A percentile compares a stretch with the other conserved stretches of the same genome.
Evolutionary conservation across 2,113 vertebrate genomes (phyloP).

Genomic region (Peromyscus maniculatus): DNA sequence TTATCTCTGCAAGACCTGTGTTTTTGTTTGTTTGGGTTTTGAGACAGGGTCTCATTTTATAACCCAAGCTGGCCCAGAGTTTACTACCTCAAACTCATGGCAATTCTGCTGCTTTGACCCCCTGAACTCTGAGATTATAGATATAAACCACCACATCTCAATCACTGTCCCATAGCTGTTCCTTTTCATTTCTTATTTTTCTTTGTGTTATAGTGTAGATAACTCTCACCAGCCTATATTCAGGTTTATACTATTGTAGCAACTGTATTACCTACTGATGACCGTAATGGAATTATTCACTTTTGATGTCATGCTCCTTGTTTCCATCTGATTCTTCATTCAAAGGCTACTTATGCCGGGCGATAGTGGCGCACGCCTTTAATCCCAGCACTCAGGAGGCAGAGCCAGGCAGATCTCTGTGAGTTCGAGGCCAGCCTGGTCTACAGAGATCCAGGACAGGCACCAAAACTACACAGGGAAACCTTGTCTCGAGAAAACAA

Average conservation of each 20-base stretch:
- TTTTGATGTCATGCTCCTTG: neutral
- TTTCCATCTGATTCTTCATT: neutral
- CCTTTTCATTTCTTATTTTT: neutral
- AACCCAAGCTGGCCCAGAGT: neutral
- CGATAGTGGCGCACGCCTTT: too few relatives aligned
- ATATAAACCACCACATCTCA: neutral
- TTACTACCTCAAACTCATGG: neutral
- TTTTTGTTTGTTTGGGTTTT: neutral
- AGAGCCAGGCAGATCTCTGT: too few relatives aligned
- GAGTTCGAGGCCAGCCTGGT: too few relatives aligned
- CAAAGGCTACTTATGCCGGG: too few relatives aligned
- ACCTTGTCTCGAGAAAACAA: too few relatives aligned
- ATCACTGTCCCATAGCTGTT: neutral
- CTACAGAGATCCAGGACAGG: too few relatives aligned
- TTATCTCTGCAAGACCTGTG: neutral
- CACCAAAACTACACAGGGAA: too few relatives aligned
- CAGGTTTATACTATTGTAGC: conserved; percentile 11
- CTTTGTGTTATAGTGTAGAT: neutral
- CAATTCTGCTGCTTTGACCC: neutral
- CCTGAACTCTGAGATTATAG: neutral
- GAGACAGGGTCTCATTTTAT: neutral
- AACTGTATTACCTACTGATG: conserved; percentile 11
- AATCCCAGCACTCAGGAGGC: too few relatives aligned
- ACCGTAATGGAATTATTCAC: neutral
- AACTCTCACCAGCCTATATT: conserved; percentile 11